phyloP scores from a whole-genome alignment of 2,888 invertebrate species.

The Andrena camellia region DNA sequence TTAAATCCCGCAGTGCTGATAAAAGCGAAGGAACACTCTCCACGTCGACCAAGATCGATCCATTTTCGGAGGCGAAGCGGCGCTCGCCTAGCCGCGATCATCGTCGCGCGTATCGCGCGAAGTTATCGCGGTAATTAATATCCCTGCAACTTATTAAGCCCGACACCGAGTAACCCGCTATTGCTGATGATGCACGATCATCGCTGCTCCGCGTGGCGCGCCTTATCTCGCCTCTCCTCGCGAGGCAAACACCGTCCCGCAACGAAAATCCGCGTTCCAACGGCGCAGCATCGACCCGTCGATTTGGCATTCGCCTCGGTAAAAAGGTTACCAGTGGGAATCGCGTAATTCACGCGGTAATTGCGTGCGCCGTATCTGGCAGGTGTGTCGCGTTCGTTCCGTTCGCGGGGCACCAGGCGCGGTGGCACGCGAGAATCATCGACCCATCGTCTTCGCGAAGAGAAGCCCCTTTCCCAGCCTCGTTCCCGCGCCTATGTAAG shows the following conservation, averaged over 20 bases:
- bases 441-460: neutral
- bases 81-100: neutral
- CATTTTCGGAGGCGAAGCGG: neutral
- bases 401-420: conserved; percentile 20
- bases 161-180: conserved; percentile 5
- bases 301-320: conserved; percentile 27
- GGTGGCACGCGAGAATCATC: conserved; percentile 12
- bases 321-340: conserved; percentile 28
- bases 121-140: conserved; percentile 62
- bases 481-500: neutral
- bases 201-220: neutral
- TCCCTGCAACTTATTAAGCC: conserved; percentile 55
- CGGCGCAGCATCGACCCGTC: too few species aligned
- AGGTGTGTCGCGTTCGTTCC: conserved; percentile 37
- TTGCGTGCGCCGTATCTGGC: conserved; percentile 42
- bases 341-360: conserved; percentile 39
- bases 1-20: neutral
- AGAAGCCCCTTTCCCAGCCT: neutral
- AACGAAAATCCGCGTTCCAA: conserved; percentile 3
- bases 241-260: neutral
- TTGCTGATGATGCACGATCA: conserved; percentile 38
- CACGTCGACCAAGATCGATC: neutral
- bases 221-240: conserved; percentile 17
- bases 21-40: neutral
- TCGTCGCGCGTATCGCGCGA: neutral